Percentiles rank a stretch among this genome's conserved stretches.
Evolutionary conservation across 92 coral and sea anemone genomes (phyloP).

Genomic region (Phymanthus crucifer): DNA sequence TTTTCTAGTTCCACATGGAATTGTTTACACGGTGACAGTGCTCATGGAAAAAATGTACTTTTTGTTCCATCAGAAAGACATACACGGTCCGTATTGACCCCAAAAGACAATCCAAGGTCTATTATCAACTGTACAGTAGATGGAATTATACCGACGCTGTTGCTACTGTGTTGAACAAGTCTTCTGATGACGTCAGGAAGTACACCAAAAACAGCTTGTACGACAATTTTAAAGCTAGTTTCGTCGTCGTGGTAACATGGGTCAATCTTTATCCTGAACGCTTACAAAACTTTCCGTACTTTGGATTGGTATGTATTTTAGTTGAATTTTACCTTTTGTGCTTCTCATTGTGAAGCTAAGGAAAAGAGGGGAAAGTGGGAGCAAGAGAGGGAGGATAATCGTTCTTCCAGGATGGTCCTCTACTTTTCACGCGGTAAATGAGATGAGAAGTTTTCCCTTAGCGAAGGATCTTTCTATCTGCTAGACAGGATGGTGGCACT

Average conservation of each 20-base stretch:
- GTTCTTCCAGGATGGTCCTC: too few species aligned
- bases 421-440: background rate
- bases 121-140: constrained; percentile 12
- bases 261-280: constrained; percentile 11
- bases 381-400: too few species aligned
- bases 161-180: constrained; percentile 4
- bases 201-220: background rate
- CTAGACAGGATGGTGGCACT: too few species aligned
- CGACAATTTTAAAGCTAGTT: constrained; percentile 1
- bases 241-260: constrained; percentile 30
- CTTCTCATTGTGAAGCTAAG: background rate
- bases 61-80: background rate
- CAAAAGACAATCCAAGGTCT: constrained; percentile 20
- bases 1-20: too few species aligned
- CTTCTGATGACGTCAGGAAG: constrained; percentile 23
- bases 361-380: too few species aligned
- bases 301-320: background rate
- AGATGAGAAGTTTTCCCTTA: background rate
- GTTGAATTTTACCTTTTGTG: background rate
- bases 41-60: too few species aligned
- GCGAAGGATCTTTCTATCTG: too few species aligned
- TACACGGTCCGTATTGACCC: constrained; percentile 15
- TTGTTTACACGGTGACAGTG: too few species aligned
- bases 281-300: background rate
- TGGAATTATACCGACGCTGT: constrained; percentile 1